Percentiles rank a stretch among this genome's conserved stretches.
Evolutionary conservation across 37 sponge, comb jelly and placozoan genomes (phyloP).

Genomic region (Mnemiopsis leidyi): DNA sequence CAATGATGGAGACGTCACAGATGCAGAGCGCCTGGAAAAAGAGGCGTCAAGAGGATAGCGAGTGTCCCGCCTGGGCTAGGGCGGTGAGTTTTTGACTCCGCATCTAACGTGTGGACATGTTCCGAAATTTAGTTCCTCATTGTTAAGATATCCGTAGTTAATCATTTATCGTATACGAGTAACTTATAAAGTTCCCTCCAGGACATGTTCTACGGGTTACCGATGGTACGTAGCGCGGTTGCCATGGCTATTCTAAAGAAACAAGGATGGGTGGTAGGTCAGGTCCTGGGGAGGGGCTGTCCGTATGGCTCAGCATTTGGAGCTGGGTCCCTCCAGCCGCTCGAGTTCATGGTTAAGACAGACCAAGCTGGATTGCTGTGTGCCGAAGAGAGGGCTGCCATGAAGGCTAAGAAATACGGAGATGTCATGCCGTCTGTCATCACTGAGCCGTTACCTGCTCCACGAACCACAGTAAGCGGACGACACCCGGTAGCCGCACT

Average conservation of each 20-base stretch:
- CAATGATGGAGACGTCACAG: slow-evolving; percentile 45
- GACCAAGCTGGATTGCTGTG: slow-evolving; percentile 43
- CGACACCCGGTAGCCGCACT: slow-evolving; percentile 52
- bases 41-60: slow-evolving; percentile 44
- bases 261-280: slow-evolving; percentile 55
- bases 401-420: slow-evolving; percentile 45
- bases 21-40: slow-evolving; percentile 58
- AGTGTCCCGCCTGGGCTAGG: slow-evolving; percentile 34
- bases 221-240: slow-evolving; percentile 24
- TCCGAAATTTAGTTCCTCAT: too few relatives aligned
- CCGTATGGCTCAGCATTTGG: slow-evolving; percentile 59
- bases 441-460: slow-evolving; percentile 53
- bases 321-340: slow-evolving; percentile 52
- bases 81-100: background rate
- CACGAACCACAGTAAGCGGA: slow-evolving; percentile 37
- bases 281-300: slow-evolving; percentile 55
- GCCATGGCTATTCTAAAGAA: slow-evolving; percentile 62
- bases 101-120: too few relatives aligned
- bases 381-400: slow-evolving; percentile 60
- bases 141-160: too few relatives aligned
- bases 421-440: slow-evolving; percentile 40
- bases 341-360: slow-evolving; percentile 45
- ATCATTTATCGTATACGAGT: background rate
- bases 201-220: slow-evolving; percentile 53
- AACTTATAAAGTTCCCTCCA: too few relatives aligned